Base-by-base conservation (phyloP, 2,113 vertebrate genomes). In the Ploceus nigricollis region DNA sequence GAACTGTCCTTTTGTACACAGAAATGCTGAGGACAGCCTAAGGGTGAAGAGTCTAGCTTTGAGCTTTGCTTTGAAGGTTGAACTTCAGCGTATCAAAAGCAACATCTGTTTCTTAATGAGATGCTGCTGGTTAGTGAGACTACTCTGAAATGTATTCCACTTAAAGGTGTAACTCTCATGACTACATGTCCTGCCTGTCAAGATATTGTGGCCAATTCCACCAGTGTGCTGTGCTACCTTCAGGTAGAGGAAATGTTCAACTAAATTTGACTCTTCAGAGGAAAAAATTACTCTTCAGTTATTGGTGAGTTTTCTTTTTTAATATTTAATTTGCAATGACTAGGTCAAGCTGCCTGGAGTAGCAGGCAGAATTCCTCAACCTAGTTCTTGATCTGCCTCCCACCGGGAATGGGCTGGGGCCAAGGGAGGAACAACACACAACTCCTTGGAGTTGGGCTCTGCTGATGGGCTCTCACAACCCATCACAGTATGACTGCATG, bases 401-500 rank as follows among this genome's bases (percentile, higher is more conserved):
- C 30, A 1, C 17, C 1, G 2, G 47, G 65, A 27, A 63, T 17
- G 11, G 11, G 37, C 39, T 50, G 65, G 4, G 39, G 17, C 37
- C 12, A 30, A 33, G 39, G 30, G 13, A 53, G 22, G 60, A 89
- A 13, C 19, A 23, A 1, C 7, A 9, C 11, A 4, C 1, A 1
- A 0, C 28, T 53, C 28, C n/a, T n/a, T 7, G 30, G 70, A 79
- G 70, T 53, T 47, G 39, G 9, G 1, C 30, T 21, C 9, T 1
- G 3, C n/a, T 23, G 12, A 2, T 3, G n/a, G 57, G 30, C 24
- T 58, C 51, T 77, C 20, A 0, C 12, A 23, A 14, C 10, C 44
- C 4, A 3, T 7, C 1, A 1, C 50, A 21, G 33, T 2, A 3
- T 4, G 9, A 3, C 10, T 79, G 19, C 3, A 5, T 24, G 63